Conservation (phyloP, 2,888 invertebrate species). For the Blastobasis adustella region DNA sequence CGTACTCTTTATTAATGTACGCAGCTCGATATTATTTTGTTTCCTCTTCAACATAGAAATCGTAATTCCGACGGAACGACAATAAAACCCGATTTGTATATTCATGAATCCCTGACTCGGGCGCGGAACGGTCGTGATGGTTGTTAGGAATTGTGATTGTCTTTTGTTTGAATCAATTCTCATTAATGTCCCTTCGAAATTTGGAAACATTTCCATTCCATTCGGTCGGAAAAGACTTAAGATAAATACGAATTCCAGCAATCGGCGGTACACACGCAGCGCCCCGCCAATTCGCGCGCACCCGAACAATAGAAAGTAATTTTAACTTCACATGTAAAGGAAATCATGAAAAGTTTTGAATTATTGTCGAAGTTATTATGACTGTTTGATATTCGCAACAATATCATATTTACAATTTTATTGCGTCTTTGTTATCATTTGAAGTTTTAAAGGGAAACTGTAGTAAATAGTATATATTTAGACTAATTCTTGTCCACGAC, state of each 20-base stretch:
- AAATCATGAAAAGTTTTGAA: no score
- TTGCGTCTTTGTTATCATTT: no score
- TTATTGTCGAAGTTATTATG: no score
- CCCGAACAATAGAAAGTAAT: no score
- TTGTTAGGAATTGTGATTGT: constrained; percentile 40
- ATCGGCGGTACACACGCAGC: not conserved
- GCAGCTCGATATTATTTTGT: constrained; percentile 20
- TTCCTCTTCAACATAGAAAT: constrained; percentile 30
- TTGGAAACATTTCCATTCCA: constrained; percentile 26
- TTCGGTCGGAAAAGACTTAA: constrained; percentile 1
- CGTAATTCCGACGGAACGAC: constrained; percentile 31
- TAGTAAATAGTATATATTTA: no score
- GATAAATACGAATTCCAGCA: not conserved
- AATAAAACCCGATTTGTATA: constrained; percentile 46
- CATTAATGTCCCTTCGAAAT: constrained; percentile 27
- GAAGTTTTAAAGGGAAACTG: no score
- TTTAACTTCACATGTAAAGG: no score
- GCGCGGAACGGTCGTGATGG: constrained; percentile 22
- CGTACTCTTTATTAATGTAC: constrained; percentile 17
- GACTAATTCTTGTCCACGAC: no score
- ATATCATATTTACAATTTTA: no score
- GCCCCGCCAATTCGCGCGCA: no score
- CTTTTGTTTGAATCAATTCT: constrained; percentile 40
- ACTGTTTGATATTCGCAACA: no score
- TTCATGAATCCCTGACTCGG: constrained; percentile 38